These are phyloP conservation scores for Menura novaehollandiae DNA, from an alignment of 2,113 vertebrate species.

Conservation along the genomic window DNA sequence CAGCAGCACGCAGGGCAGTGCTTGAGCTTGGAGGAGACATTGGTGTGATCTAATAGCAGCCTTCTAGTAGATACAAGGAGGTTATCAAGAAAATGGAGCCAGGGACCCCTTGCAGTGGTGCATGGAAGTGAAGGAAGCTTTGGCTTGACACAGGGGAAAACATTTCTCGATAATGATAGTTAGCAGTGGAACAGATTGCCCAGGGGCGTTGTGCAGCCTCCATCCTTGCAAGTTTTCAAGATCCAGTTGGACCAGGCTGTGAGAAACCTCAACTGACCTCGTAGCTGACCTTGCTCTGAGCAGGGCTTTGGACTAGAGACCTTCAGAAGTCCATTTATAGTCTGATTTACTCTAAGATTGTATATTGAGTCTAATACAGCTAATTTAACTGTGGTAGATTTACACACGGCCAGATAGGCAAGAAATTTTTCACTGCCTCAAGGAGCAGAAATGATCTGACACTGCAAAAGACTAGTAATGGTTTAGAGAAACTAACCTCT, in stretches of 20 bases:
- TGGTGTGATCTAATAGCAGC: not conserved
- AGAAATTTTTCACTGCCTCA: not conserved
- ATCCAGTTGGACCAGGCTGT: not conserved
- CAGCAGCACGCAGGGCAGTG: not conserved
- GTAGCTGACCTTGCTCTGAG: not conserved
- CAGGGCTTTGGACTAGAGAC: not conserved
- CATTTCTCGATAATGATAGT: not conserved
- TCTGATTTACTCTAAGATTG: not conserved
- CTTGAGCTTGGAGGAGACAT: not conserved
- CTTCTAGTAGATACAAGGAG: not conserved
- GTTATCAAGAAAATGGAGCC: not conserved
- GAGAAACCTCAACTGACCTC: not conserved
- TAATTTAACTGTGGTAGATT: not conserved
- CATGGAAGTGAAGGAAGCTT: not conserved
- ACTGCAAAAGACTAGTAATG: not conserved
- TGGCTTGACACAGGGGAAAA: not conserved
- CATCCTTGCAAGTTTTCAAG: not conserved
- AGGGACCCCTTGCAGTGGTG: not conserved
- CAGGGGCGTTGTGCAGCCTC: not conserved
- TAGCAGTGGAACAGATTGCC: not conserved
- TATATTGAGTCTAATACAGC: not conserved
- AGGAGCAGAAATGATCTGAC: not conserved
- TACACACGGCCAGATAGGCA: not conserved
- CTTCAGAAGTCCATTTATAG: not conserved
- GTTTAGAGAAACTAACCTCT: not conserved